These are phyloP conservation scores for Ochropacha duplaris DNA, from an alignment of 2,888 invertebrate species.

Conservation along the genomic window DNA sequence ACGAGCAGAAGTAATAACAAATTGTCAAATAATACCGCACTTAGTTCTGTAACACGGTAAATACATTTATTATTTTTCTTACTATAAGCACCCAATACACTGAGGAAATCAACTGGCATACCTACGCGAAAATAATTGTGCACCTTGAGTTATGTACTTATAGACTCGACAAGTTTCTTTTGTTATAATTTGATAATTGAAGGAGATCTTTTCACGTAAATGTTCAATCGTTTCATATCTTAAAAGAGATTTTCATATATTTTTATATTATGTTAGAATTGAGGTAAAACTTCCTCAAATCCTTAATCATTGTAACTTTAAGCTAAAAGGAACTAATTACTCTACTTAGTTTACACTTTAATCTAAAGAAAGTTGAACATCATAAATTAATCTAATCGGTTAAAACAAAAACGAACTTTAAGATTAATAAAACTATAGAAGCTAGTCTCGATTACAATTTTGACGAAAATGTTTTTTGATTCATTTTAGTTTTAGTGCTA, in stretches of 20 bases:
- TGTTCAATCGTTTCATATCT: too few relatives aligned
- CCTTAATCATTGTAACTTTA: too few relatives aligned
- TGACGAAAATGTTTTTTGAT: too few relatives aligned
- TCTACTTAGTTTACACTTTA: too few relatives aligned
- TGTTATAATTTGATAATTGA: too few relatives aligned
- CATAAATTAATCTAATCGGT: not conserved
- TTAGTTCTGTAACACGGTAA: constrained; percentile 22
- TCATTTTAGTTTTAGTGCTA: too few relatives aligned
- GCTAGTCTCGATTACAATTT: too few relatives aligned
- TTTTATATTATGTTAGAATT: too few relatives aligned
- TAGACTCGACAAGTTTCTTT: constrained; percentile 11
- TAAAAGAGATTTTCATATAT: too few relatives aligned
- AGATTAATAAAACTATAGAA: not conserved
- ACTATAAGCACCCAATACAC: constrained; percentile 33
- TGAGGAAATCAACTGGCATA: constrained; percentile 40
- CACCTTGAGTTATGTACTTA: constrained; percentile 9
- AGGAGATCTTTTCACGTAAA: too few relatives aligned
- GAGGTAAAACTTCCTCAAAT: too few relatives aligned
- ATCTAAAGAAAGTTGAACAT: not conserved
- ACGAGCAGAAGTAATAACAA: constrained; percentile 8
- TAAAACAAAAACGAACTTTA: not conserved
- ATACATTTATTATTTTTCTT: constrained; percentile 29
- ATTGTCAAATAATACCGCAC: constrained; percentile 13
- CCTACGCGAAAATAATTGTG: constrained; percentile 27
- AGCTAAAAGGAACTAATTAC: too few relatives aligned